Percentiles rank a stretch among this genome's conserved stretches.
Conservation (phyloP, 2,113 vertebrate genomes). For the Sakesphorus luctuosus region DNA sequence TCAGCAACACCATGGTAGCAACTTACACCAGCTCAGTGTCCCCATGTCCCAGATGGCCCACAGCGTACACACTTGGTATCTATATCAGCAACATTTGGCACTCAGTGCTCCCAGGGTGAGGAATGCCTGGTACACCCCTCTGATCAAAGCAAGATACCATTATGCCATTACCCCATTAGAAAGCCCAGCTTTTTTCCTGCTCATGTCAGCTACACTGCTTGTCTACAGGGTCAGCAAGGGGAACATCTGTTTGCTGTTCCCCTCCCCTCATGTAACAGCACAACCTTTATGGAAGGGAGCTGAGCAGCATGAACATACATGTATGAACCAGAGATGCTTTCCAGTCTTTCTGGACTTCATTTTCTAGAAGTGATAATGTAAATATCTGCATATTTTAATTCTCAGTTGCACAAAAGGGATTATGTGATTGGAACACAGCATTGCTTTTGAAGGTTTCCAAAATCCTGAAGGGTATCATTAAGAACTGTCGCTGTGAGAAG, state of each 20-base stretch:
- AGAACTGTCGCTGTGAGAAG: neutral
- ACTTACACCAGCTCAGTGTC: constrained; percentile 42
- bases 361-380: neutral
- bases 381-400: neutral
- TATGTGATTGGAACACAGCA: neutral
- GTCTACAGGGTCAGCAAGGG: neutral
- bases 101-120: neutral
- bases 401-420: neutral
- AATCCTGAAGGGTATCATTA: neutral
- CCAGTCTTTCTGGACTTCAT: neutral
- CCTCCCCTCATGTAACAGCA: neutral
- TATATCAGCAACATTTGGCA: neutral
- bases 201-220: neutral
- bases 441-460: neutral
- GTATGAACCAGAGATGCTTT: neutral
- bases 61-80: neutral
- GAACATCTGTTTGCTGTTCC: neutral
- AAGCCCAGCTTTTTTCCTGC: neutral
- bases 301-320: neutral
- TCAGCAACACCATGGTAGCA: neutral
- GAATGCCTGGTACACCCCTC: neutral
- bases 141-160: constrained; percentile 42
- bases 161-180: neutral
- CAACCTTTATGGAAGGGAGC: neutral
- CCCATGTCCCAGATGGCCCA: constrained; percentile 11